Conservation (phyloP, 2,888 invertebrate genomes). For the Tortrix viridana region DNA sequence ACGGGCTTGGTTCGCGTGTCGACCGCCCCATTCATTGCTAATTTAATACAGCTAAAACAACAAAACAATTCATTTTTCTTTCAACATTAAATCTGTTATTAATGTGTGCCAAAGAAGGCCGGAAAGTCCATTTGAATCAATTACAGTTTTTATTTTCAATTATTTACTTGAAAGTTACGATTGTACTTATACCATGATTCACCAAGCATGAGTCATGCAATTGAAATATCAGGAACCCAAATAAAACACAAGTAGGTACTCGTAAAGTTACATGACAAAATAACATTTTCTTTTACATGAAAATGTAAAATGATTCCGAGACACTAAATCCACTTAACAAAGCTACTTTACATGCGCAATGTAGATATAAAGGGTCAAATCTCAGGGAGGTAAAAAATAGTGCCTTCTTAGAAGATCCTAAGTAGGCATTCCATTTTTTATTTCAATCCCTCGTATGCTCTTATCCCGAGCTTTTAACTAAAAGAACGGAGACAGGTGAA, state of each 20-base stretch:
- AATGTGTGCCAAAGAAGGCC: background rate
- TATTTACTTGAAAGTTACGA: background rate
- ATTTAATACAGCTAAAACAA: constrained; percentile 61
- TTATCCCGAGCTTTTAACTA: constrained; percentile 27
- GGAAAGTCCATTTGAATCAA: background rate
- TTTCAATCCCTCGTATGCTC: constrained; percentile 24
- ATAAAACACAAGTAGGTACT: too few relatives aligned
- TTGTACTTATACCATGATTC: background rate
- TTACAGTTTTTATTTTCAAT: background rate
- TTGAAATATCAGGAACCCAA: too few relatives aligned
- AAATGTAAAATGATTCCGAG: background rate
- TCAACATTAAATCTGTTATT: constrained; percentile 40
- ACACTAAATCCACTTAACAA: constrained; percentile 13
- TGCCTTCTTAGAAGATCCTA: constrained; percentile 18
- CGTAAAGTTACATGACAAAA: too few relatives aligned
- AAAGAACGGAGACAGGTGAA: constrained; percentile 23
- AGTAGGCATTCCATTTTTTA: constrained; percentile 24
- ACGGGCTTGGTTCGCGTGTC: constrained; percentile 67
- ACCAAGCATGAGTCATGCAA: too few relatives aligned
- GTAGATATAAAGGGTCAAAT: constrained; percentile 27
- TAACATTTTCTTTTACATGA: background rate
- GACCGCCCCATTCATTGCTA: constrained; percentile 57
- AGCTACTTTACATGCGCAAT: constrained; percentile 8
- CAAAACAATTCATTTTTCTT: constrained; percentile 49
- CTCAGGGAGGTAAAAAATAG: constrained; percentile 25